Evolutionary conservation across 2,888 invertebrate species (phyloP).

Genomic region (Acanthococcus lagerstroemiae): DNA sequence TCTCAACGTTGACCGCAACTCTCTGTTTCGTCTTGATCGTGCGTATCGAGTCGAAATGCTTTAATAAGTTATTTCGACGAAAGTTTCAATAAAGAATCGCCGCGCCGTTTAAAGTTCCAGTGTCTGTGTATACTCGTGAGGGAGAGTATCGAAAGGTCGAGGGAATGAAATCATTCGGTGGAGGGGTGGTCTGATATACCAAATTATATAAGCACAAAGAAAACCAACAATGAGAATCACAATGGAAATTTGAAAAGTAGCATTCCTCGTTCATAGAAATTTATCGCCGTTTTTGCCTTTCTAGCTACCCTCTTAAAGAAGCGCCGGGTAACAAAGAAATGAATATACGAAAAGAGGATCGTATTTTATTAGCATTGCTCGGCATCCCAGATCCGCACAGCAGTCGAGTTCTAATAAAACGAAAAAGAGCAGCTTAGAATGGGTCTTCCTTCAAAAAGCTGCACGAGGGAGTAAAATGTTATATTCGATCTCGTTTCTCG

Average conservation of each 20-base stretch:
- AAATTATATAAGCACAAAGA: constrained; percentile 29
- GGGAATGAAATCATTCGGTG: background rate
- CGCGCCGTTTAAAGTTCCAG: background rate
- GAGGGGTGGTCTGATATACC: constrained; percentile 10
- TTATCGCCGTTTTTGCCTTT: constrained; percentile 14
- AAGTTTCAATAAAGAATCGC: background rate
- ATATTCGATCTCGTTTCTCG: too few species aligned
- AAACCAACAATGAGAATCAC: constrained; percentile 28
- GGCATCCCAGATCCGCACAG: background rate
- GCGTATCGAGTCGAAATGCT: background rate
- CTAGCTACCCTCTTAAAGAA: constrained; percentile 13
- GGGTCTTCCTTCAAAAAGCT: too few species aligned
- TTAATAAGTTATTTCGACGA: background rate
- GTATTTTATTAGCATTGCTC: constrained; percentile 23
- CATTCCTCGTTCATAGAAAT: constrained; percentile 21
- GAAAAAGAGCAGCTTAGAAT: too few species aligned
- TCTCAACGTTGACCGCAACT: too few species aligned
- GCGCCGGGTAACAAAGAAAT: constrained; percentile 10
- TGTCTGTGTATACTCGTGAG: background rate
- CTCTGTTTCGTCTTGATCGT: too few species aligned
- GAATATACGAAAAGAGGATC: constrained; percentile 11
- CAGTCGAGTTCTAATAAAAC: too few species aligned
- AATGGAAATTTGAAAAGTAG: constrained; percentile 27
- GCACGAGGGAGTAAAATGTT: too few species aligned
- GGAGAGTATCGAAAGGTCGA: background rate